Base-by-base conservation (phyloP, 2,797 vertebrate genomes). In the Choloepus didactylus region DNA sequence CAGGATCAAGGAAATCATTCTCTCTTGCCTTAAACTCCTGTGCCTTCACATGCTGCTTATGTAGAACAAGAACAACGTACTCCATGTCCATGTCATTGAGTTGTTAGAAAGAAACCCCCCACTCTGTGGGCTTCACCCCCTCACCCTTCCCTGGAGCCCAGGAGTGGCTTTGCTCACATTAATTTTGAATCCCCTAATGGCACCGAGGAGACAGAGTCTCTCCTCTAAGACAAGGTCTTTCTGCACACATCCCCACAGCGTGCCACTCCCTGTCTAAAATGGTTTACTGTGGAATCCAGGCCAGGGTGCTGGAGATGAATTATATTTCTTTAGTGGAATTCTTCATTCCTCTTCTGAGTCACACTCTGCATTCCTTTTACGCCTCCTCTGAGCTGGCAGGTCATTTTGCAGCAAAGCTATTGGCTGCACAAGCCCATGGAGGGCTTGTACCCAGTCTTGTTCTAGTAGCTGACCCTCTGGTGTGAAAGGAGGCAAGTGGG, bases 361-460 rank as follows among this genome's bases (percentile, higher is more conserved):
- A 92, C 95, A 95, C 29, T 89, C 94, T 38, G 64, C 96, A 95
- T 97, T 94, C 96, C 60, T 92, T 16, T n/a, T 6, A 54, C 93
- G 94, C 72, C 87, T 96, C 79, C 60, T 94, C 54, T 27, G 66
- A 95, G 84, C 86, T 87, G 56, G 54, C 1, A 56, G 70, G 73
- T 72, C 83, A 87, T 82, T 90, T 76, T 90, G 70, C 31, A 64
- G 82, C 19, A 5, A 84, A 94, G 59, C 79, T 77, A 86, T 95
- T 94, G 93, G 94, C 70, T 80, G 25, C 29, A 25, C 41, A n/a
- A 83, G 79, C 56, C 87, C 15, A 6, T 14, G 31, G 59, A 86
- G 89, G 76, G 54, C 91, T 84, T 76, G 70, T 70, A 70, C 88
- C 83, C 77, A 41, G 60, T 83, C 90, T 94, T 75, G 76, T 81